Evolutionary conservation across 2,113 vertebrate species (phyloP).

Genomic region (Brienomyrus brachyistius): DNA sequence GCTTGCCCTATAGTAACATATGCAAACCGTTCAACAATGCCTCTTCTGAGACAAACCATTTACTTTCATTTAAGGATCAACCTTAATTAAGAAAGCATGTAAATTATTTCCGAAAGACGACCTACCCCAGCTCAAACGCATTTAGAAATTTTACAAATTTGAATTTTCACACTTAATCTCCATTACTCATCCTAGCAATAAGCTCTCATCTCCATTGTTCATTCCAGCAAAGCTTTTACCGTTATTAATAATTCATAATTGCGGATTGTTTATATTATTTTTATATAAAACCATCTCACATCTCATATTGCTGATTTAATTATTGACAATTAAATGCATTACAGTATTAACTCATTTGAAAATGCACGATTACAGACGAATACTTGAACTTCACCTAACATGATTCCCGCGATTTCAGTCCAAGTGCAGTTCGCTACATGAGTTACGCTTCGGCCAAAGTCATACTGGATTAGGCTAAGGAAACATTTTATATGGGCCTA

Average conservation of each 20-base stretch:
- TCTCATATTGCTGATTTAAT: constrained; percentile 40
- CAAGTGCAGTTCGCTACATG: background rate
- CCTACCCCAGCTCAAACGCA: background rate
- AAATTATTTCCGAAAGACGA: constrained; percentile 1
- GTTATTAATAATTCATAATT: constrained; percentile 49
- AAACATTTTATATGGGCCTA: background rate
- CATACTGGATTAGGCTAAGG: background rate
- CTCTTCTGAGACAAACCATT: background rate
- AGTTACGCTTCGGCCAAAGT: background rate
- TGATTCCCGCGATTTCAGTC: background rate
- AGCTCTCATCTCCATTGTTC: constrained; percentile 10
- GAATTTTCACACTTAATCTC: constrained; percentile 22
- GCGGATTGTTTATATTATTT: constrained; percentile 37
- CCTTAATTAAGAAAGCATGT: constrained; percentile 11
- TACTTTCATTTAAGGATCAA: background rate
- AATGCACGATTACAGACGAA: background rate
- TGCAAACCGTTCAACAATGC: background rate
- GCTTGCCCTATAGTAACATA: background rate
- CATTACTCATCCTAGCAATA: constrained; percentile 24
- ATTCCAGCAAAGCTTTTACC: constrained; percentile 40
- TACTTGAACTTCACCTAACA: background rate
- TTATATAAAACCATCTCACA: constrained; percentile 42
- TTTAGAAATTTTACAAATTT: background rate
- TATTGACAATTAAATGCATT: constrained; percentile 53
- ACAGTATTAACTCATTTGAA: constrained; percentile 17